Conservation (phyloP, 2,888 invertebrate genomes). For the Tachina grossa region DNA sequence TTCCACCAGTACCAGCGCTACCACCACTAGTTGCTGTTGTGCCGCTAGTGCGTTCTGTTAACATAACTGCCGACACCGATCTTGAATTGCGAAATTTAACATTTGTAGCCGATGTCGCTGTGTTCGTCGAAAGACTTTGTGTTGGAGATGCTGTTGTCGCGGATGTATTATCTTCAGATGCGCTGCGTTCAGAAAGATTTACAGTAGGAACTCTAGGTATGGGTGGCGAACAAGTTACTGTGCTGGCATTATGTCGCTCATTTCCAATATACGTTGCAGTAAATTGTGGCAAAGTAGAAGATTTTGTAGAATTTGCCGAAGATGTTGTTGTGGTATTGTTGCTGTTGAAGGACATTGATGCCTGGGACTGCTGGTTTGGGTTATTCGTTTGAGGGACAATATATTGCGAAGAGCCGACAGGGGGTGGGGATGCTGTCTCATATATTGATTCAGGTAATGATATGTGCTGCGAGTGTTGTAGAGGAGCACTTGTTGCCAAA, state of each 20-base stretch:
- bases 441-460: conserved; percentile 81
- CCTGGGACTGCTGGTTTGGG: conserved; percentile 34
- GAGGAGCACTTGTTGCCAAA: conserved; percentile 70
- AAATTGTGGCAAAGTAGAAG: conserved; percentile 75
- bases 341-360: conserved; percentile 38
- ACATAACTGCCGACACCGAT: conserved; percentile 76
- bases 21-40: conserved; percentile 76
- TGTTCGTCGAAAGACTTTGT: conserved; percentile 39
- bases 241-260: conserved; percentile 69
- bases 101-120: conserved; percentile 5
- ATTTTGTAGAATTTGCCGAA: conserved; percentile 70
- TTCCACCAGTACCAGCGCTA: conserved; percentile 75
- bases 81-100: conserved; percentile 76
- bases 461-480: conserved; percentile 81
- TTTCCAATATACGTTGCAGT: conserved; percentile 77
- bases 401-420: conserved; percentile 80
- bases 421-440: conserved; percentile 79
- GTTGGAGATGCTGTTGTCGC: conserved; percentile 30
- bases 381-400: conserved; percentile 75
- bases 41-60: conserved; percentile 72
- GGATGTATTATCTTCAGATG: conserved; percentile 59
- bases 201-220: conserved; percentile 61
- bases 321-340: conserved; percentile 51
- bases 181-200: conserved; percentile 62
- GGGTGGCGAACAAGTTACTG: conserved; percentile 73